Base-by-base conservation (phyloP, 2,797 vertebrate species). In the Halcyon smyrnensis region DNA sequence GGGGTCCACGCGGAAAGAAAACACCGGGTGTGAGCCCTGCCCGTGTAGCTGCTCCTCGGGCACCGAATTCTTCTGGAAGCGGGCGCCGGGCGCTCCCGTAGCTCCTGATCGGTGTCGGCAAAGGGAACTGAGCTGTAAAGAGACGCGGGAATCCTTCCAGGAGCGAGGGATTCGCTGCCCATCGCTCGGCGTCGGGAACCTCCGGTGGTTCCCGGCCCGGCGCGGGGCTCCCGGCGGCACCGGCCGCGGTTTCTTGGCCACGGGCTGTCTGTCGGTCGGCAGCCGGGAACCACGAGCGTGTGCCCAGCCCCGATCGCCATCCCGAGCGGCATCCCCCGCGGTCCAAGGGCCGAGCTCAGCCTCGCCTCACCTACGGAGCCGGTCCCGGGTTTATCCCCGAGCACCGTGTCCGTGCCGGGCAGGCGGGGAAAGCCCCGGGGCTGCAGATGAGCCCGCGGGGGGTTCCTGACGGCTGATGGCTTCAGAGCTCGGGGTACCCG, bases 271-370 rank as follows among this genome's bases (percentile, higher is more conserved):
- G n/a, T n/a, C n/a, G 2, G 25, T 28, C 32, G 3, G 1, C 37
- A 25, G 63, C 36, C 6, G 1, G 32, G n/a, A 12, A 20, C 30
- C 2, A 6, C 2, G 0, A 16, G 14, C 13, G 13, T 16, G 0
- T 4, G 9, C 32, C 51, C 51, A 53, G 51, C 51, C 28, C 51
- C 15, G 51, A 51, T 12, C 43, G 24, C 23, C 19, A 7, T 7
- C 56, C 63, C 50, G 8, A 8, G 15, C 41, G 36, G 36, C 24
- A 18, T 43, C 23, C 27, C 37, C 7, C 5, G 3, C 11, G 8
- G 64, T 10, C 36, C 2, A 39, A 75, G 34, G 32, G 28, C 3
- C 21, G 3, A 53, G 37, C 48, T 43, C 23, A 43, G 8, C 24
- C 68, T 34, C 39, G 45, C 12, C 51, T 73, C 81, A 6, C 27